Evolutionary conservation across 2,797 vertebrate genomes (phyloP).

Genomic region (Tadarida brasiliensis): DNA sequence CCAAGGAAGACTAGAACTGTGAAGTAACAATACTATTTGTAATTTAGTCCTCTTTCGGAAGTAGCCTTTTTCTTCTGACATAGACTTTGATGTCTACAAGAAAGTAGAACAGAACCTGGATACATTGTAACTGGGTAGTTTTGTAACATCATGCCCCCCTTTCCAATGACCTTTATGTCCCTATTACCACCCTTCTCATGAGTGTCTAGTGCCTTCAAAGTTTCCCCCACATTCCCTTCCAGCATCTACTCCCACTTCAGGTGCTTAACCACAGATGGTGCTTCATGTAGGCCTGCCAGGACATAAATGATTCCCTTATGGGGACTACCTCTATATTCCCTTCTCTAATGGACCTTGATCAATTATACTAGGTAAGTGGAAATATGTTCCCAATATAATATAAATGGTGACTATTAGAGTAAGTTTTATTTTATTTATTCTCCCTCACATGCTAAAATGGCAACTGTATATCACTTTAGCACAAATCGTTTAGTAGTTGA

Average conservation of each 20-base stretch:
- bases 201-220: accelerated
- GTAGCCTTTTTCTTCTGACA: background rate
- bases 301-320: background rate
- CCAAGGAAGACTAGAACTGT: background rate
- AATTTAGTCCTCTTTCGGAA: background rate
- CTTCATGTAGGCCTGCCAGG: background rate
- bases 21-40: background rate
- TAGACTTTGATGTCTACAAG: background rate
- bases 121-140: background rate
- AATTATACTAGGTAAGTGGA: background rate
- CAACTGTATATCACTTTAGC: background rate
- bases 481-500: background rate
- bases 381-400: background rate
- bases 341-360: background rate
- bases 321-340: background rate
- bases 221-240: background rate
- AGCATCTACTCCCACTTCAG: accelerated
- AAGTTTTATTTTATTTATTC: background rate
- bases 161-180: background rate
- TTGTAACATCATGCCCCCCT: background rate
- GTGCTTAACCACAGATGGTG: background rate
- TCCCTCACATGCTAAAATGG: background rate
- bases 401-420: background rate
- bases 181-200: background rate
- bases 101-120: background rate